Evolutionary conservation across 2,888 invertebrate genomes (phyloP).

Genomic region (Trilocha varians): DNA sequence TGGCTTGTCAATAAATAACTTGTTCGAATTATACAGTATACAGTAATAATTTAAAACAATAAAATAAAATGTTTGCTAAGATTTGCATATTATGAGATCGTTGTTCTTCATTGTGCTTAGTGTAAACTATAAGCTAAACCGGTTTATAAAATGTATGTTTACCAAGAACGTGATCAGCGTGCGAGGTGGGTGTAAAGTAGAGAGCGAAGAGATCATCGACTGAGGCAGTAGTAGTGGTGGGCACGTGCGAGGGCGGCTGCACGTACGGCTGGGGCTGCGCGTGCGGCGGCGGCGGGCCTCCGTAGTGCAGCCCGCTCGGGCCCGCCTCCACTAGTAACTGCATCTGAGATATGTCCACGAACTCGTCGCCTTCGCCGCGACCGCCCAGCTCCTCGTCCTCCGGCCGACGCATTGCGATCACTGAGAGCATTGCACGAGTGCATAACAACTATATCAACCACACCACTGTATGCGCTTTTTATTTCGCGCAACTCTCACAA

Average conservation of each 20-base stretch:
- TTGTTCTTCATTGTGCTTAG: neutral
- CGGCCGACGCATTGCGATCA: constrained; percentile 85
- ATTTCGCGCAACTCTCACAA: constrained; percentile 26
- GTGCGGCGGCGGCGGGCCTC: constrained; percentile 60
- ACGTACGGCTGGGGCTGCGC: constrained; percentile 60
- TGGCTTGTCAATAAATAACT: too few relatives aligned
- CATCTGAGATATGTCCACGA: constrained; percentile 88
- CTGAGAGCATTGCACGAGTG: constrained; percentile 71
- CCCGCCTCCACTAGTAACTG: constrained; percentile 79
- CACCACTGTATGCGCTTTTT: constrained; percentile 34
- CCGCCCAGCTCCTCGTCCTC: constrained; percentile 76
- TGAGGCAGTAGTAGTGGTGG: constrained; percentile 70
- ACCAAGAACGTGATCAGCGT: constrained; percentile 62
- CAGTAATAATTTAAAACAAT: too few relatives aligned
- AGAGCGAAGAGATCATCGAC: constrained; percentile 84
- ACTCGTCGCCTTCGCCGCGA: constrained; percentile 77
- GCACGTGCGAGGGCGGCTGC: constrained; percentile 44
- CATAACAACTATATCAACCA: constrained; percentile 57
- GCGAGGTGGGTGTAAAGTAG: constrained; percentile 78
- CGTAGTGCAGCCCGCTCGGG: constrained; percentile 66
- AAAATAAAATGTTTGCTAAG: neutral
- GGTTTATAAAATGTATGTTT: constrained; percentile 8
- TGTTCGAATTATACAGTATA: too few relatives aligned
- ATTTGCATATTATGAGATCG: neutral
- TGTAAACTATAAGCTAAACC: neutral